Conservation (phyloP, 2,113 vertebrate genomes). For the Camarhynchus parvulus region DNA sequence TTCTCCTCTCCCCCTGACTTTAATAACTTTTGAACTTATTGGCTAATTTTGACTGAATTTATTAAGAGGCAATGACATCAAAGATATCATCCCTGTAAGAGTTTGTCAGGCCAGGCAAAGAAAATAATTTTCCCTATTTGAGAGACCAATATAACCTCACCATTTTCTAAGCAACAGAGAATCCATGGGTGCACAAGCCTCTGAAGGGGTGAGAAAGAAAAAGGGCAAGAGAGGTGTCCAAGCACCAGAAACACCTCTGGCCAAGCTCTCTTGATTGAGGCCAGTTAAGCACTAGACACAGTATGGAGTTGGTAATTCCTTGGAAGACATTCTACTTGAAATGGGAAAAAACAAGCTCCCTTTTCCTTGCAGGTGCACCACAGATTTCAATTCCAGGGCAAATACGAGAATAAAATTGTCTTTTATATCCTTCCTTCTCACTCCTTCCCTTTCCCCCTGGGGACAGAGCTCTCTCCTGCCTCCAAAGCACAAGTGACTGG, state of each 20-base stretch:
- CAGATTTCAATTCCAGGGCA: not conserved
- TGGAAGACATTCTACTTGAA: not conserved
- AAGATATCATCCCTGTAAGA: not conserved
- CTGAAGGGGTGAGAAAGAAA: not conserved
- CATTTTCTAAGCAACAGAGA: not conserved
- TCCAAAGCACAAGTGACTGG: not conserved
- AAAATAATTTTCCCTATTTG: not conserved
- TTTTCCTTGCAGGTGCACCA: not conserved
- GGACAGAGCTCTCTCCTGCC: not conserved
- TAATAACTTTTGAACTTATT: not conserved
- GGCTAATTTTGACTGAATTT: not conserved
- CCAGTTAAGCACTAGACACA: not conserved
- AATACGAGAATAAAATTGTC: not conserved
- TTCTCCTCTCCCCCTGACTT: fast-evolving
- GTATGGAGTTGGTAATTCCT: not conserved
- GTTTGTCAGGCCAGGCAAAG: not conserved
- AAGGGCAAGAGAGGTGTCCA: not conserved
- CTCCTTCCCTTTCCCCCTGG: not conserved
- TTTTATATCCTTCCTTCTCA: not conserved
- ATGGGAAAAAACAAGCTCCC: not conserved
- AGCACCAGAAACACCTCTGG: not conserved
- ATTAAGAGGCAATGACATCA: not conserved
- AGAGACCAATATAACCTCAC: not conserved
- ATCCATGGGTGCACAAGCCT: not conserved
- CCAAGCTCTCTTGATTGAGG: not conserved